A percentile compares a stretch with the other conserved stretches of the same genome.
Evolutionary conservation across 2,113 vertebrate genomes (phyloP).

Genomic region (Gobius niger): DNA sequence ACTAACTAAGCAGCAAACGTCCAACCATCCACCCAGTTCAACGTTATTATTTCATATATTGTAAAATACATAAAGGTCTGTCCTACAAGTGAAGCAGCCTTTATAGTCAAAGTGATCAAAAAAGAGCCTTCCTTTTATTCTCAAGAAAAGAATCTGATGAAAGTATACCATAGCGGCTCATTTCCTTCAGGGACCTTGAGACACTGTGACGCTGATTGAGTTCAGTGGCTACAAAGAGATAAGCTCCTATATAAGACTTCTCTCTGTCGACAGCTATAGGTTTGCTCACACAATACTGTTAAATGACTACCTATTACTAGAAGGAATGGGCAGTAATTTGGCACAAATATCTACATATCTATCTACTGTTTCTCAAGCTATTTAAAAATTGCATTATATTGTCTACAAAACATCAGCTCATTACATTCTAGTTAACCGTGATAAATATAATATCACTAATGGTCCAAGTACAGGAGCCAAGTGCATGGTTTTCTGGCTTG

Average conservation of each 20-base stretch:
- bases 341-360: slow-evolving; percentile 17
- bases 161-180: slow-evolving; percentile 26
- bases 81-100: slow-evolving; percentile 10
- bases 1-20: too few species aligned
- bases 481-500: slow-evolving; percentile 36
- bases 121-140: slow-evolving; percentile 11
- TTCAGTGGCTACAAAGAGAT: slow-evolving; percentile 6
- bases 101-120: slow-evolving; percentile 18
- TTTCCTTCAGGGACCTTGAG: slow-evolving; percentile 31
- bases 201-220: neutral
- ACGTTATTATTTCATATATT: too few species aligned
- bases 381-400: too few species aligned
- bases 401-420: slow-evolving; percentile 40
- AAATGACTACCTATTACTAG: slow-evolving; percentile 22
- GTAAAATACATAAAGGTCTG: neutral
- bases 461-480: slow-evolving; percentile 55
- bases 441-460: slow-evolving; percentile 69
- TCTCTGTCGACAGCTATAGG: slow-evolving; percentile 24
- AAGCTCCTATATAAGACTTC: slow-evolving; percentile 13
- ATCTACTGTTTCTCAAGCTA: neutral
- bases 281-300: slow-evolving; percentile 35
- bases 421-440: slow-evolving; percentile 51
- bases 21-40: too few species aligned
- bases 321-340: neutral
- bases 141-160: slow-evolving; percentile 30